Base-by-base conservation (phyloP, 2,888 invertebrate species). In the Allygus modestus region DNA sequence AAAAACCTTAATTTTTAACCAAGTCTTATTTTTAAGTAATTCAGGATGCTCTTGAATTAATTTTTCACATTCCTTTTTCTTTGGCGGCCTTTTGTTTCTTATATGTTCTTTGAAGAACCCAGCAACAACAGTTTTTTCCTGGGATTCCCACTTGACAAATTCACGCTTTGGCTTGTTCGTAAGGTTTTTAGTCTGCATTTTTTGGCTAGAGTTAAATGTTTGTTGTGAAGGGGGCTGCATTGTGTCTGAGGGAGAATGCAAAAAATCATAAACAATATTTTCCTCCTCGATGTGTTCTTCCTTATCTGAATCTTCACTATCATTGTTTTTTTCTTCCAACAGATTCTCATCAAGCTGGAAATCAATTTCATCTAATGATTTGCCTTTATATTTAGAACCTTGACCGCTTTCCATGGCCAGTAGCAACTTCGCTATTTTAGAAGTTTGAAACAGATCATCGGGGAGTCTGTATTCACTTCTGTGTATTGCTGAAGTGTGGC, bases 381-480 rank as follows among this genome's bases (percentile, higher is more conserved):
- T 75, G 0, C 41, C 41, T 75, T 75, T 75, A 31, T 28, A 73
- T 11, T 73, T 0, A 9, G 37, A 11, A 41, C 41, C 75, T 75
- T 33, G 5, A 9, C 75, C 75, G n/a, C 41, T 41, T 12, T 75
- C 75, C 75, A 41, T 75, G 37, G 43, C 43, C n/a, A 75, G 12
- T 5, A 75, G 23, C 0, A 75, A 0, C 23, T 75, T 75, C 41
- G 17, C 41, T 4, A 75, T 33, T 41, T 75, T 75, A 41, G 75
- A 33, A 17, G 75, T n/a, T n/a, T 43, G 75, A 43, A 82, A 77
- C 28, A 77, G 0, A 15, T 73, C 69, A 28, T 73, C 23, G 12
- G 75, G 54, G 12, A 73, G 58, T 7, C 71, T 51, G 20, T 41
- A 83, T 15, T 51, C 58, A 4, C 41, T 31, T 33, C 58, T 58